Base-by-base conservation (phyloP, 2,797 vertebrate species). In the Pangasius djambal region DNA sequence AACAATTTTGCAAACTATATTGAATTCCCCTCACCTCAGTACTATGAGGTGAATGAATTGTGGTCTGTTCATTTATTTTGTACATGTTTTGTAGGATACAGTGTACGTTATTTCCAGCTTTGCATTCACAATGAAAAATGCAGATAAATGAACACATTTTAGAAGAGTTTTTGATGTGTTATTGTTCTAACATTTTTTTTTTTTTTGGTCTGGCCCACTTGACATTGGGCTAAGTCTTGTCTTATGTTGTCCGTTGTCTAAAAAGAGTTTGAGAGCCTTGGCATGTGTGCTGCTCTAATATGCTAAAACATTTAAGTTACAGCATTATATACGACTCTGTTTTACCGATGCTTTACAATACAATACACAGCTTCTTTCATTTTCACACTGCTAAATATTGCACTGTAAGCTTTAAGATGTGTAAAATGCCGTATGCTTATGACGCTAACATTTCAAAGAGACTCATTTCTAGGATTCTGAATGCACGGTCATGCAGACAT, bases 401-500 rank as follows among this genome's bases (percentile, higher is more conserved):
- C 82, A 48, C 28, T 20, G 40, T 50, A 67, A 48, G 15, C 82
- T 20, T 8, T 28, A 44, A 44, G 0, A 83, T 63, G 12, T 15
- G 6, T 1, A 48, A 83, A 83, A 20, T 10, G 1, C 1, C 57
- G 61, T 40, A 61, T 59, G 4, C 1, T 59, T 37, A 22, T 22
- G 22, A 61, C 1, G 0, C 20, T 59, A 40, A 82, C 59, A 10
- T 57, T 34, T 57, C 0, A 1, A 52, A 63, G 37, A 67, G 34
- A n/a, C 25, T 50, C 34, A 50, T 74, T 84, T 84, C 82, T 52
- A 50, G 20, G 85, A 63, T 63, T 83, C 44, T 25, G 0, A 82
- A 74, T 75, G 57, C 69, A 28, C 37, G n/a, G 40, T 83, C 61
- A 89, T 70, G 31, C 61, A 67, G 75, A 81, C n/a, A 12, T 61